A percentile compares a stretch with the other conserved stretches of the same genome.
Conservation (phyloP, 2,797 vertebrate species). For the Nannoperca australis region DNA sequence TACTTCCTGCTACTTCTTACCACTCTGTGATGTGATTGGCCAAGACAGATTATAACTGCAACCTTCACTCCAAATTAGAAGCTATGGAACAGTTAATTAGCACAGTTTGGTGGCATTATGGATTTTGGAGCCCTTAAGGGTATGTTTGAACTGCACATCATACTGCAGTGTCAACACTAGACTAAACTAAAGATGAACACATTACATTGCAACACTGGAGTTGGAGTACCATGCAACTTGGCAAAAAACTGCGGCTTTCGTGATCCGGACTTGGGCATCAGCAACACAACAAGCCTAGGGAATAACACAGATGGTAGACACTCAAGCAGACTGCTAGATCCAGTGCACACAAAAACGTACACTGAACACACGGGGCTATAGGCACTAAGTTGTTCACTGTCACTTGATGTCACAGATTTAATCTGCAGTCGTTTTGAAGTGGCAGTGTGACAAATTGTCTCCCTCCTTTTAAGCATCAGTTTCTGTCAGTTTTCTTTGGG, state of each 20-base stretch:
- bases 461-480: constrained; percentile 50
- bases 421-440: constrained; percentile 50
- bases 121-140: constrained; percentile 61
- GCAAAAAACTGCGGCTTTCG: constrained; percentile 54
- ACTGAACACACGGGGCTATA: constrained; percentile 49
- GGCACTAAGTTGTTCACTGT: constrained; percentile 44
- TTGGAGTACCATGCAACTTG: constrained; percentile 53
- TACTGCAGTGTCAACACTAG: constrained; percentile 54
- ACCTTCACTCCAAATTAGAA: constrained; percentile 79
- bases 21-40: constrained; percentile 75
- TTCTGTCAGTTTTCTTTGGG: constrained; percentile 44
- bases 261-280: constrained; percentile 27
- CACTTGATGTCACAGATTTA: constrained; percentile 63
- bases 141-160: constrained; percentile 51
- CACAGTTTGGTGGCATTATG: constrained; percentile 70
- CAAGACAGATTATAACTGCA: constrained; percentile 76
- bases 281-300: constrained; percentile 48
- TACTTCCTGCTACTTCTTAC: constrained; percentile 64
- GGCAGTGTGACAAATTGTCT: constrained; percentile 54
- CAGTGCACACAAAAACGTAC: constrained; percentile 27
- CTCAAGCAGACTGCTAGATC: constrained; percentile 52
- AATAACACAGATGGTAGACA: constrained; percentile 64
- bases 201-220: constrained; percentile 29
- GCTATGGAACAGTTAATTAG: constrained; percentile 72
- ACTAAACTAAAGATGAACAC: constrained; percentile 58